Percentiles rank a stretch among this genome's conserved stretches.
Evolutionary conservation across 1,140 invertebrate species (phyloP).

Genomic region (Homarus americanus): DNA sequence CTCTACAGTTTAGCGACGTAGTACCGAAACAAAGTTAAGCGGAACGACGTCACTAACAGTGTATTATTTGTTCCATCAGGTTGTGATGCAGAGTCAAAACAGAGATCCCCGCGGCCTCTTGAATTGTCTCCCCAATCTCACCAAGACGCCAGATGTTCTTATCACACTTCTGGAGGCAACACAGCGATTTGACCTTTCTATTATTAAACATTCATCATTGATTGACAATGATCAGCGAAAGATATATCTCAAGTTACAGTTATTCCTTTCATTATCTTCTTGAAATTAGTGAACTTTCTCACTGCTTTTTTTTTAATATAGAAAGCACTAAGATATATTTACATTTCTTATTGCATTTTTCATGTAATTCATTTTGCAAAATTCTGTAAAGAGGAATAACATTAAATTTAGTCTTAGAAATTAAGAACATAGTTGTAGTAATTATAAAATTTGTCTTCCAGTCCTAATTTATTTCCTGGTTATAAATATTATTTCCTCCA

Average conservation of each 20-base stretch:
- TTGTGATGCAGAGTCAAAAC: slow-evolving; percentile 90
- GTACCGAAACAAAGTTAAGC: too few relatives aligned
- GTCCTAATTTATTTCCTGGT: not conserved
- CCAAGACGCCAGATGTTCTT: slow-evolving; percentile 82
- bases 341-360: too few relatives aligned
- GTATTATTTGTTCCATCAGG: too few relatives aligned
- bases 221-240: slow-evolving; percentile 84
- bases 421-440: not conserved
- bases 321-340: not conserved
- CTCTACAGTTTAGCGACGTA: too few relatives aligned
- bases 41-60: too few relatives aligned
- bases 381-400: too few relatives aligned
- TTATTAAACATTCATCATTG: slow-evolving; percentile 85
- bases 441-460: not conserved
- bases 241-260: slow-evolving; percentile 83
- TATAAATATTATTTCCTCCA: not conserved
- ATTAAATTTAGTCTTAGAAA: too few relatives aligned
- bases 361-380: too few relatives aligned
- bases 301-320: too few relatives aligned
- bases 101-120: slow-evolving; percentile 89
- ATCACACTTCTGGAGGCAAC: slow-evolving; percentile 85
- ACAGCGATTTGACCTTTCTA: slow-evolving; percentile 88
- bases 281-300: not conserved
- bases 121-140: slow-evolving; percentile 86
- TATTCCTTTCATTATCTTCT: not conserved